phyloP scores from a whole-genome alignment of 2,797 vertebrate species.

The Ctenochaetus hawaiiensis region DNA sequence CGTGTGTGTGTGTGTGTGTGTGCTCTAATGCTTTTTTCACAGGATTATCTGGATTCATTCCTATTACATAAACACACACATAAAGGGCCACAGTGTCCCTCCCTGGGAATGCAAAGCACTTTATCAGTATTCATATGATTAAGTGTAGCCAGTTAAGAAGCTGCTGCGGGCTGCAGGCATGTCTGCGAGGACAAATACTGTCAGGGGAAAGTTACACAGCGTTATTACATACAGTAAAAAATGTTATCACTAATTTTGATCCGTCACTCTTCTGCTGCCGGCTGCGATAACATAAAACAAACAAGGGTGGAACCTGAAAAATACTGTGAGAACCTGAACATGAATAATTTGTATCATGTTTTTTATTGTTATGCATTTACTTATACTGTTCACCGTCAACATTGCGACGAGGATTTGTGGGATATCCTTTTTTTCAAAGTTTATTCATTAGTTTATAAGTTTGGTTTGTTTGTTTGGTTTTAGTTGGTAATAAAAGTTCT shows the following conservation, averaged over 20 bases:
- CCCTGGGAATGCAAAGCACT: constrained; percentile 37
- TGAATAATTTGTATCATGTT: no score
- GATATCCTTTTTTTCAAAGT: no score
- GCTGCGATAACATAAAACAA: constrained; percentile 45
- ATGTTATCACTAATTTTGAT: constrained; percentile 5
- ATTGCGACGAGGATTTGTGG: no score
- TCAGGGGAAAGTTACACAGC: constrained; percentile 21
- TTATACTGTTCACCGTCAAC: no score
- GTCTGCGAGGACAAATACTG: not conserved
- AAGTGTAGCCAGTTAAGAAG: constrained; percentile 28
- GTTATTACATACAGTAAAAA: constrained; percentile 11
- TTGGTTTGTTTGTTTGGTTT: no score
- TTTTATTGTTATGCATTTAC: no score
- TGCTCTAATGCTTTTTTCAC: constrained; percentile 57
- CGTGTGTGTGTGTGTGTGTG: not conserved
- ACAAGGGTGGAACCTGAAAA: constrained; percentile 59
- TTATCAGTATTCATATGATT: constrained; percentile 29
- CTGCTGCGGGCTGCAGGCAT: not conserved
- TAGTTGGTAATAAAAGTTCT: not conserved
- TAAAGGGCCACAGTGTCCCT: constrained; percentile 52
- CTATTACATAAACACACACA: constrained; percentile 66
- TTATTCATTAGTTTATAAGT: no score
- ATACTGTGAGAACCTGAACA: no score
- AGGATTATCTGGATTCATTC: constrained; percentile 67
- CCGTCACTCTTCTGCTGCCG: constrained; percentile 39